Evolutionary conservation across 2,888 invertebrate genomes (phyloP).

Genomic region (Caenorhabditis zanzibari): DNA sequence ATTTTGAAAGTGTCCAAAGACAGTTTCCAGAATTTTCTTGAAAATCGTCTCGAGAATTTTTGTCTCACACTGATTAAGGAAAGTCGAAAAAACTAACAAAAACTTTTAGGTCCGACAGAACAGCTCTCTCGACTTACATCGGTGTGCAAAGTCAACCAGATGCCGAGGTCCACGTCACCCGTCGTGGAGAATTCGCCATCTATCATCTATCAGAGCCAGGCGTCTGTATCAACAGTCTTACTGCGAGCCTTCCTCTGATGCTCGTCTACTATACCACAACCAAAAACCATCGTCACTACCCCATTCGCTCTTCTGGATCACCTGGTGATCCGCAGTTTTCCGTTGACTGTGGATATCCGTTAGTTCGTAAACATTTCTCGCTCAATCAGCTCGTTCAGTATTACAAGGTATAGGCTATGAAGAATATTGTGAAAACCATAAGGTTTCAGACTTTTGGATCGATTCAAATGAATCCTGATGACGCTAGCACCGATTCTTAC

Average conservation of each 20-base stretch:
- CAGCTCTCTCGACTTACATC: constrained; percentile 21
- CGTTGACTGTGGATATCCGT: constrained; percentile 54
- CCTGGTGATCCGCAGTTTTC: not conserved
- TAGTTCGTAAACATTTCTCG: constrained; percentile 38
- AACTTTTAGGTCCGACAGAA: constrained; percentile 22
- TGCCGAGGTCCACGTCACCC: constrained; percentile 20
- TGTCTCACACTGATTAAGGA: no score
- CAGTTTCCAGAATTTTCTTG: no score
- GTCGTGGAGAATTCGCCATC: constrained; percentile 42
- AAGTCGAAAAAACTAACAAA: no score
- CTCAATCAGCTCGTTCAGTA: constrained; percentile 42
- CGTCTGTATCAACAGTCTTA: constrained; percentile 10
- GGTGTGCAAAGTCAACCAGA: constrained; percentile 5
- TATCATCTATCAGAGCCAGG: constrained; percentile 30
- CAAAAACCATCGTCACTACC: constrained; percentile 54
- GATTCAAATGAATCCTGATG: constrained; percentile 10
- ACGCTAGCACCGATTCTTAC: constrained; percentile 31
- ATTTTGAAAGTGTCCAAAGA: no score
- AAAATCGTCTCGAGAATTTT: no score
- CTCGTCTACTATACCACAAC: constrained; percentile 50
- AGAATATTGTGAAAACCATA: not conserved
- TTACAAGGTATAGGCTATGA: constrained; percentile 11
- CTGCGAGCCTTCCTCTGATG: constrained; percentile 35
- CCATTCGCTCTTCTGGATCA: constrained; percentile 17
- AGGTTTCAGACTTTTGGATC: constrained; percentile 32